A percentile compares a stretch with the other conserved stretches of the same genome.
These are phyloP conservation scores for Oplegnathus fasciatus DNA, from an alignment of 2,113 vertebrate species.

Conservation along the genomic window DNA sequence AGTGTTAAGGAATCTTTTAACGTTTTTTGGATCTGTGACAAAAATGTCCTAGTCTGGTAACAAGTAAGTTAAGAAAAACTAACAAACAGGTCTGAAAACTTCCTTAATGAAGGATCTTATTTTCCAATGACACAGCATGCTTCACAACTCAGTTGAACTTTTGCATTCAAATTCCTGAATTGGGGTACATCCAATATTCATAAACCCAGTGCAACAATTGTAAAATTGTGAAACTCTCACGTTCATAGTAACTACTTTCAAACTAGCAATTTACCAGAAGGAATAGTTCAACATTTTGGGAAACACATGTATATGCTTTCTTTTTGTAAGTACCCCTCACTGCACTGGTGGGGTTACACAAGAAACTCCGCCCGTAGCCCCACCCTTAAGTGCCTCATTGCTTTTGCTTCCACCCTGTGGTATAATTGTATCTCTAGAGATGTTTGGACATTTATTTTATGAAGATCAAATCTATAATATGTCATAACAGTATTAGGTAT, in stretches of 20 bases:
- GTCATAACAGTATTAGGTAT: no score
- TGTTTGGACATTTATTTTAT: background rate
- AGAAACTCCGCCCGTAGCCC: no score
- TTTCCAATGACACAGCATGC: no score
- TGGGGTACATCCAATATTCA: background rate
- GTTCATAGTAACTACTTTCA: no score
- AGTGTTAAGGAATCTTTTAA: background rate
- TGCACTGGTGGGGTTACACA: background rate
- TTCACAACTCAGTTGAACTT: no score
- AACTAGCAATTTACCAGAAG: background rate
- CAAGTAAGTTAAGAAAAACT: no score
- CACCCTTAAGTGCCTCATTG: no score
- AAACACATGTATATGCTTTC: background rate
- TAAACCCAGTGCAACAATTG: background rate
- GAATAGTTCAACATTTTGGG: background rate
- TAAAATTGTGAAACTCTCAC: background rate
- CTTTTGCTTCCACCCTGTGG: no score
- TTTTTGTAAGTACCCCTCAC: background rate
- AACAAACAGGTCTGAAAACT: background rate
- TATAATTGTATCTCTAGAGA: no score
- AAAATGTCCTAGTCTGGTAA: no score
- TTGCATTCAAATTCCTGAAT: background rate
- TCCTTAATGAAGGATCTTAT: background rate
- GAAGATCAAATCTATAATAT: background rate
- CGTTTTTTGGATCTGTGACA: background rate